Conservation (phyloP, 2,113 vertebrate genomes). For the Sylvia atricapilla region DNA sequence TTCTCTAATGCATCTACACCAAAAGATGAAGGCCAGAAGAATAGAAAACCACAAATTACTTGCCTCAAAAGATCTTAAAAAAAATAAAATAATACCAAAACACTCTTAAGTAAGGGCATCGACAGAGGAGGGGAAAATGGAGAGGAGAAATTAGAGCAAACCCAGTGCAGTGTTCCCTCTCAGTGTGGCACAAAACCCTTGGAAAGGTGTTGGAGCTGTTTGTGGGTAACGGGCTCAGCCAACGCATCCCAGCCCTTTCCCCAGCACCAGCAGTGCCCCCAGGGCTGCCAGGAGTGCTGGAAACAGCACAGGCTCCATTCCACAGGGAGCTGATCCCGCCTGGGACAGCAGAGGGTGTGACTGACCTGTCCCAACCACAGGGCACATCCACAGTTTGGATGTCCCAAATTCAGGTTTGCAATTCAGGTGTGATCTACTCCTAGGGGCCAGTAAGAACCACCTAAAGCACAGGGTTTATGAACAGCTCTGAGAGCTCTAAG, state of each 20-base stretch:
- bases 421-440: background rate
- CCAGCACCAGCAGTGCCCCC: background rate
- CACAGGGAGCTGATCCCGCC: background rate
- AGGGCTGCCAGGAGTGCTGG: background rate
- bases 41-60: accelerated
- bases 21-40: background rate
- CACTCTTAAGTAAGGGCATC: background rate
- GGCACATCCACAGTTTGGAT: background rate
- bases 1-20: background rate
- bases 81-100: background rate
- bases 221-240: background rate
- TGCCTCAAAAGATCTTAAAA: background rate
- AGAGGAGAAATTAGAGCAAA: background rate
- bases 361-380: background rate
- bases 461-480: background rate
- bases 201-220: background rate
- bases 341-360: background rate
- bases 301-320: background rate
- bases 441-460: background rate
- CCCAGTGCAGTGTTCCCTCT: background rate
- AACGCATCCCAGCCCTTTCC: background rate
- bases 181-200: background rate
- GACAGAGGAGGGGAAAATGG: background rate
- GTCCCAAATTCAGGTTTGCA: background rate
- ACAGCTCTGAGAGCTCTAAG: background rate